Base-by-base conservation (phyloP, 2,113 vertebrate species). In the Tapirus terrestris region DNA sequence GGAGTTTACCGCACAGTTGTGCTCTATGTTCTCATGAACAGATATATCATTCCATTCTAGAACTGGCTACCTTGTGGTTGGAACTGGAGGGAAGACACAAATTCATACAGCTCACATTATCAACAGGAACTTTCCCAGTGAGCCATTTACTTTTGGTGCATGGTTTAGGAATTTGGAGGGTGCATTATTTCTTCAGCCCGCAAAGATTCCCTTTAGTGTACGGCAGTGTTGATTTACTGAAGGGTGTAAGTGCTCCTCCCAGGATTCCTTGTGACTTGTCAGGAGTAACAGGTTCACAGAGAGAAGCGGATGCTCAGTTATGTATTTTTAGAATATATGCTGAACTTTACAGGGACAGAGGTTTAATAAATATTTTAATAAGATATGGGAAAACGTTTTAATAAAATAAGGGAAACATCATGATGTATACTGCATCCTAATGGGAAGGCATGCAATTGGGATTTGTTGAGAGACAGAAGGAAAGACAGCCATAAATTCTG, bases 401-500 rank as follows among this genome's bases (percentile, higher is more conserved):
- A 85, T 76, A 87, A 89, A 85, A 68, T 45, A 67, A 95, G 48
- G 27, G 60, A 92, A 81, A 65, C 12, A 85, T 76, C 56, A 48
- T 81, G 56, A 81, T 81, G 56, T 97, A 92, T 77, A 93, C 91
- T 79, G 14, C 76, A 92, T 80, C 72, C 82, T 98, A 91, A 61
- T 94, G 61, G 92, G 56, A 73, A 97, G 73, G 68, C 89, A 88
- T 33, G 12, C 0, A 96, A 88, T 96, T 96, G 86, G 96, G 84
- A 86, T 95, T 98, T 98, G 93, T 97, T 97, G 97, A 93, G 93
- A 86, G 39, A 79, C 90, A 97, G 91, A 98, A 86, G 70, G 97
- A 85, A 91, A 96, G 95, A 80, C 67, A 98, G n/a, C 90, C 91
- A 97, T 98, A 97, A 97, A 77, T 95, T 96, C 91, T 97, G 91